These are phyloP conservation scores for Steatocranus sp. DNA, from an alignment of 2,797 vertebrate species.

Conservation along the genomic window DNA sequence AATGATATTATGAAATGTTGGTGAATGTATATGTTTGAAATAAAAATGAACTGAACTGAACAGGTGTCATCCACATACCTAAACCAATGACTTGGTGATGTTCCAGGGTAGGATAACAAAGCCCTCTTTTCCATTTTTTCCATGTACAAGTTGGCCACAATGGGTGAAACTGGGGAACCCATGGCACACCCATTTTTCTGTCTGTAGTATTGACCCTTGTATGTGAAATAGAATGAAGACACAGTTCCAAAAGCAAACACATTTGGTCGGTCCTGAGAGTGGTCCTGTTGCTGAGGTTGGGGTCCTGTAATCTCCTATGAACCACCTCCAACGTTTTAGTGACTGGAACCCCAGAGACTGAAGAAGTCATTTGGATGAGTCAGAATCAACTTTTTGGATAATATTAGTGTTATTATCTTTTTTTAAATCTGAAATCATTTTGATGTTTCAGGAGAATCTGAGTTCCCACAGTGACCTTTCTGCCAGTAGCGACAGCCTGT, in stretches of 20 bases:
- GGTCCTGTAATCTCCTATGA: not conserved
- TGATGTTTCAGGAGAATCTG: conserved; percentile 36
- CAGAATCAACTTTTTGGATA: not conserved
- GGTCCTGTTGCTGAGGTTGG: rapidly evolving
- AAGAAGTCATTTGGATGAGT: not conserved
- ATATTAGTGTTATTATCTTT: not conserved
- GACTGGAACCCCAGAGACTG: not conserved
- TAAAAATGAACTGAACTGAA: not conserved
- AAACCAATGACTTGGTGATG: not conserved
- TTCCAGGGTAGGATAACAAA: not conserved
- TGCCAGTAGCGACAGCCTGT: conserved; percentile 53
- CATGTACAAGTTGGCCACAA: not conserved
- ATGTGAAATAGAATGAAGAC: rapidly evolving
- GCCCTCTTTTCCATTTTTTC: rapidly evolving
- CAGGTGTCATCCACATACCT: not conserved
- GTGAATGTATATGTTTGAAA: not conserved
- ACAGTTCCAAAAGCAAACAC: not conserved
- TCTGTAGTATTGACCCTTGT: not conserved
- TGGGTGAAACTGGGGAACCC: not conserved
- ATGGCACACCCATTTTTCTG: not conserved
- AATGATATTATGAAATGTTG: not conserved
- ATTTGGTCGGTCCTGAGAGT: not conserved
- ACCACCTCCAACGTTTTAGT: not conserved
- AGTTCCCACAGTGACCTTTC: conserved; percentile 22
- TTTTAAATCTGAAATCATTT: not conserved